Conservation (phyloP, 2,888 invertebrate genomes). For the Xylophagus ater region DNA sequence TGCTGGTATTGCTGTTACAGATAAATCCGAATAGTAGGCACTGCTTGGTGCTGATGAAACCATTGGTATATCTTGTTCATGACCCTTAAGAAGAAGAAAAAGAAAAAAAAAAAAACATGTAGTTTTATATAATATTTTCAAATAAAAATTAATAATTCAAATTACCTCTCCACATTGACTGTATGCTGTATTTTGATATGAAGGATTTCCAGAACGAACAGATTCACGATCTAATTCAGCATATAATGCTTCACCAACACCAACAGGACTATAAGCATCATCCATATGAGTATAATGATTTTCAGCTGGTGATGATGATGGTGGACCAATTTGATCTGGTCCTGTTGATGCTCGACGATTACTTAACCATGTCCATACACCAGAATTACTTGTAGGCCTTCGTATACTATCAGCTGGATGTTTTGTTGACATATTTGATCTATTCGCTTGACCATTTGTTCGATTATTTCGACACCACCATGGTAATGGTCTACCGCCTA, state of each 20-base stretch:
- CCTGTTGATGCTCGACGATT: slow-evolving; percentile 36
- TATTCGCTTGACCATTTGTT: slow-evolving; percentile 30
- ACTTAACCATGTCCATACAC: slow-evolving; percentile 39
- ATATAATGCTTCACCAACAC: slow-evolving; percentile 53
- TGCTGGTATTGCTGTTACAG: slow-evolving; percentile 42
- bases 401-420: slow-evolving; percentile 40
- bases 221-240: slow-evolving; percentile 56
- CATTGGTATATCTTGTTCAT: slow-evolving; percentile 42
- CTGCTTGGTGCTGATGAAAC: slow-evolving; percentile 57
- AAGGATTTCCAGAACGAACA: slow-evolving; percentile 44
- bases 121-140: background rate
- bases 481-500: slow-evolving; percentile 36
- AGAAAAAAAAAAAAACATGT: background rate
- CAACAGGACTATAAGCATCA: slow-evolving; percentile 46
- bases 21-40: slow-evolving; percentile 62
- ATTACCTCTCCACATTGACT: slow-evolving; percentile 41
- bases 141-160: background rate
- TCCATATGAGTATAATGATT: slow-evolving; percentile 66
- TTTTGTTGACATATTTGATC: slow-evolving; percentile 36
- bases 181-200: slow-evolving; percentile 62
- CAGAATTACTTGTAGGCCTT: slow-evolving; percentile 38
- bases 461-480: slow-evolving; percentile 41
- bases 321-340: slow-evolving; percentile 42
- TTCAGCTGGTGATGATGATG: slow-evolving; percentile 46
- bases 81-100: slow-evolving; percentile 31